Base-by-base conservation (phyloP, 1,140 invertebrate species). In the Acromyrmex heyeri region DNA sequence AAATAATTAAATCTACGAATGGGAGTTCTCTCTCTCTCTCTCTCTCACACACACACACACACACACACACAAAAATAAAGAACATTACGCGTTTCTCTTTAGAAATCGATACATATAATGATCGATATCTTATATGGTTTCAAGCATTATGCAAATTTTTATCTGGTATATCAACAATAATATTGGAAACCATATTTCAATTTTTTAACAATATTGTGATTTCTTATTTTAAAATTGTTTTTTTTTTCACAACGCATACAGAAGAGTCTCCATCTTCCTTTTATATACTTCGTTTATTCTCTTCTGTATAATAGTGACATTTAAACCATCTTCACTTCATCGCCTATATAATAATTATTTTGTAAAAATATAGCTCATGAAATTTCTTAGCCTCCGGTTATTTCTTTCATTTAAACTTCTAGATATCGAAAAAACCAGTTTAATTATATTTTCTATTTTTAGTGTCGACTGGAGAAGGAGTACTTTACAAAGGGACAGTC, bases 111-210 rank as follows among this genome's bases (percentile, higher is more conserved):
- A 38, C 38, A 57, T 50, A 59, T 27, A 38, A 61, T 69, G 69
- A 67, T 83, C 79, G 38, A 83, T 83, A 83, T 27, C 69, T 83
- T 83, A 83, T 14, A 34, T 59, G 48, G 30, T 67, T 81, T 81
- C 18, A 24, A 72, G 8, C 76, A 79, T 14, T 21, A 38, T 3
- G 55, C 38, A 48, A 69, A 83, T 83, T 73, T 83, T 61, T 62
- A 75, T 73, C 30, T 48, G 14, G n/a, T 10, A 62, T 83, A 73
- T 83, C 57, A 21, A 83, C 73, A 75, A 83, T 7, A 27, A 6
- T 21, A 48, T 14, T 8, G 21, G 7, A 57, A 73, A 21, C 10
- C 34, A 14, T 44, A 38, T 61, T 44, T 27, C 38, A 61, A 83
- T 62, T 73, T 73, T 73, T 61, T 30, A 50, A 48, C 24, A 24